These are phyloP conservation scores for Ligdia adustata DNA, from an alignment of 2,888 invertebrate genomes.

Conservation along the genomic window DNA sequence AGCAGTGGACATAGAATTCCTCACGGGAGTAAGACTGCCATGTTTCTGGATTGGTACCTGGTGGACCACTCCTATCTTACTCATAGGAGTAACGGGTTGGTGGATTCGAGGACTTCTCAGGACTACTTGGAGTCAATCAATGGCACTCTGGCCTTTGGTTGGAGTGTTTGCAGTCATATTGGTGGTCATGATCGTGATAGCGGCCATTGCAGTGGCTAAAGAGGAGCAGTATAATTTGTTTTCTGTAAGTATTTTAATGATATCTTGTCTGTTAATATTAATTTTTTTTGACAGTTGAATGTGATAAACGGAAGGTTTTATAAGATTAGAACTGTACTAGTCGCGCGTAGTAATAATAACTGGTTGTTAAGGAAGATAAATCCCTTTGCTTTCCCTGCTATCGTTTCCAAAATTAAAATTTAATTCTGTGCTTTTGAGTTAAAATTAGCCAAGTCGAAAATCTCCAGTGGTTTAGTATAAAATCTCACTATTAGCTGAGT, in stretches of 20 bases:
- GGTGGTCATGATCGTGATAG: constrained; percentile 65
- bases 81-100: constrained; percentile 68
- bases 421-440: no score
- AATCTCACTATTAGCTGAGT: no score
- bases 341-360: no score
- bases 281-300: no score
- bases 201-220: constrained; percentile 70
- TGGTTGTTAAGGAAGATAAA: no score
- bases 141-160: constrained; percentile 65
- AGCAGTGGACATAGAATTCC: constrained; percentile 70
- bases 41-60: constrained; percentile 67
- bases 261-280: no score
- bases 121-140: constrained; percentile 51
- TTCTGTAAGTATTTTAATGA: constrained; percentile 57
- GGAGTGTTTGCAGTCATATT: constrained; percentile 61
- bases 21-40: constrained; percentile 66
- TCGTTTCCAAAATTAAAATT: no score
- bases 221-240: constrained; percentile 76
- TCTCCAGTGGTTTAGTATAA: no score
- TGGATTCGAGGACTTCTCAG: constrained; percentile 66
- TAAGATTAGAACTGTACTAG: no score
- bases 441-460: no score
- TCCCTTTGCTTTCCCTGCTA: no score
- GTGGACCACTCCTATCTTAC: constrained; percentile 64
- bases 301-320: no score